These are phyloP conservation scores for Sciurus carolinensis DNA, from an alignment of 2,797 vertebrate species.

Conservation along the genomic window DNA sequence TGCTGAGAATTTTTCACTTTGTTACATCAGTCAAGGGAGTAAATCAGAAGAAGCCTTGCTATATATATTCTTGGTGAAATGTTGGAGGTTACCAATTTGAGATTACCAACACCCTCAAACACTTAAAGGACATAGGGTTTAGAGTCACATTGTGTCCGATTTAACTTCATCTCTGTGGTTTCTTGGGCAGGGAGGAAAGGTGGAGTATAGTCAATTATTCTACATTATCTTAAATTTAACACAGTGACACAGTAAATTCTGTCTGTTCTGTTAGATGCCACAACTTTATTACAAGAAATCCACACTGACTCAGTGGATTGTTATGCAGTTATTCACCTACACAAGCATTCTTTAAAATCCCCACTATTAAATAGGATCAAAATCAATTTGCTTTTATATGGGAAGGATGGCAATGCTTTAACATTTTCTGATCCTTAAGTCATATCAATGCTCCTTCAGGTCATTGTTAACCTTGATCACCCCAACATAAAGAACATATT, in stretches of 20 bases:
- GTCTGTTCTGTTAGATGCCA: not conserved
- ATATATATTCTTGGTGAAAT: not conserved
- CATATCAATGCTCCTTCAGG: not conserved
- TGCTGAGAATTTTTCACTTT: not conserved
- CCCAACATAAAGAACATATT: not conserved
- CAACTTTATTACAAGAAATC: conserved; percentile 6
- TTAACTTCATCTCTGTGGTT: not conserved
- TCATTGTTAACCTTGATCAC: not conserved
- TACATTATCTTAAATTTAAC: conserved; percentile 7
- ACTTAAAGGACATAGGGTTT: not conserved
- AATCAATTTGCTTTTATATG: not conserved
- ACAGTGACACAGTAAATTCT: not conserved
- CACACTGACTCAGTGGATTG: not conserved
- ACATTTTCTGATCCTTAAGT: not conserved
- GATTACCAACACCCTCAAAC: not conserved
- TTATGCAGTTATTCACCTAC: not conserved
- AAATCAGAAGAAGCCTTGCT: not conserved
- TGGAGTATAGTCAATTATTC: not conserved
- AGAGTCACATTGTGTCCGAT: not conserved
- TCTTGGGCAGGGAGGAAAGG: not conserved
- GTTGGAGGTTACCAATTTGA: not conserved
- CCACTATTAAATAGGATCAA: conserved; percentile 24
- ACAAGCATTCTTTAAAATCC: conserved; percentile 28
- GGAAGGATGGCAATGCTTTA: not conserved
- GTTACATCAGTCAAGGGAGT: not conserved